These are phyloP conservation scores for Lethenteron camtschaticum DNA, from an alignment of 2,113 vertebrate genomes.

Conservation along the genomic window DNA sequence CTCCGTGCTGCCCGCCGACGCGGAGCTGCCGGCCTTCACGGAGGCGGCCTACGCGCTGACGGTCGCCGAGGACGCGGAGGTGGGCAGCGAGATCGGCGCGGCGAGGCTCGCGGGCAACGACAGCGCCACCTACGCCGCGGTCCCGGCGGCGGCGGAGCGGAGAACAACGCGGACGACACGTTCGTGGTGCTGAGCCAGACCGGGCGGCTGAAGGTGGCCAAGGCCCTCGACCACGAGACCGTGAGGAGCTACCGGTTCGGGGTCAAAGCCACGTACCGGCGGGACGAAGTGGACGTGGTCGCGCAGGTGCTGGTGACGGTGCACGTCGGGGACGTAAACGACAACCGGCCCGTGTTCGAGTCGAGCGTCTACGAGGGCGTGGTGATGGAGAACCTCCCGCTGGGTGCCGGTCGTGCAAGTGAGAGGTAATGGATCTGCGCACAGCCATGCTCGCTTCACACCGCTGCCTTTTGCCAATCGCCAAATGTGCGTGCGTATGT, in stretches of 20 bases:
- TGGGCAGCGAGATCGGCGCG: constrained; percentile 64
- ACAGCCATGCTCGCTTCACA: no score
- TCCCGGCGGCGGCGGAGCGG: constrained; percentile 45
- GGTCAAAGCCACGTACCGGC: constrained; percentile 30
- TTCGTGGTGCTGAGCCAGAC: constrained; percentile 59
- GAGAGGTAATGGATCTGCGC: constrained; percentile 16
- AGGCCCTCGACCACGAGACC: constrained; percentile 62
- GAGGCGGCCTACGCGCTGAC: constrained; percentile 66
- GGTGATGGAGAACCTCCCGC: constrained; percentile 62
- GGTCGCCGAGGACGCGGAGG: constrained; percentile 47
- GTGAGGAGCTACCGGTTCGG: constrained; percentile 87
- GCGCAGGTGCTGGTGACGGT: constrained; percentile 52
- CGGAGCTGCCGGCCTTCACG: constrained; percentile 44
- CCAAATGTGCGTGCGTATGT: no score
- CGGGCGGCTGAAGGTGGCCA: constrained; percentile 61
- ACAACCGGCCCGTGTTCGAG: constrained; percentile 65
- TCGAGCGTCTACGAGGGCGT: constrained; percentile 62
- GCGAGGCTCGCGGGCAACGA: constrained; percentile 43
- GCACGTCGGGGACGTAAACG: constrained; percentile 74
- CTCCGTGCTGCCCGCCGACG: constrained; percentile 52
- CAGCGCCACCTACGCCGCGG: constrained; percentile 37
- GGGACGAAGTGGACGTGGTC: constrained; percentile 33
- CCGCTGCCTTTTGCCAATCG: no score
- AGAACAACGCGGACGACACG: constrained; percentile 65
- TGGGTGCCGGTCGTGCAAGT: constrained; percentile 61